Base-by-base conservation (phyloP, 1,140 invertebrate species). In the Philotrypesis tridentata region DNA sequence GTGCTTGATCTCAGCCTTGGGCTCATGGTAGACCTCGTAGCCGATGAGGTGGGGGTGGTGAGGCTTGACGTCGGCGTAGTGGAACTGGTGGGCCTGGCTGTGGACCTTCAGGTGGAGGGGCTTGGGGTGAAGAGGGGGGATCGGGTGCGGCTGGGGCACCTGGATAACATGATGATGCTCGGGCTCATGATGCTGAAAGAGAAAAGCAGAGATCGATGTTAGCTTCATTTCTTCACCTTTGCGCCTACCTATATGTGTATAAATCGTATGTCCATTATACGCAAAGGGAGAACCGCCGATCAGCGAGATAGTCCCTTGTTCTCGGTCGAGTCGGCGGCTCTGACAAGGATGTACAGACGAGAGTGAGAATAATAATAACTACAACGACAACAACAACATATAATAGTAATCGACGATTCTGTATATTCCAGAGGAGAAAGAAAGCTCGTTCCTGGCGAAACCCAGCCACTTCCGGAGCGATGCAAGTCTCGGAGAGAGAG, bases 11-110 rank as follows among this genome's bases (percentile, higher is more conserved):
- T 89, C 87, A 74, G 89, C 87, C 77, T 90, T 89, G 65, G 85
- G 86, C 67, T 85, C 85, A 65, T 87, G 86, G 25, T 87, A 83
- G 12, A 87, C 82, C 77, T 89, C 89, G 80, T 85, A 86, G 9
- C 89, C 91, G 74, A 91, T 87, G 75, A 92, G 87, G 82, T 92
- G 90, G 8, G 91, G 90, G 40, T 88, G 88, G 12, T 75, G 82
- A 72, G 89, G 74, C 43, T 89, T 74, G 12, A 86, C 83, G 27
- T 83, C 82, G 17, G 86, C 82, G 82, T 89, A 90, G 67, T 88
- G 90, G 70, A 91, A 87, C 68, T 87, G 88, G 27, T 78, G 79
- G 25, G 86, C 55, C 1, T 89, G 86, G 72, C 72, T 73, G 73
- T 89, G 88, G 12, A 86, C 88, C 78, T 89, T 87, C 31, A 90